A percentile compares a stretch with the other conserved stretches of the same genome.
These are phyloP conservation scores for Columba livia DNA, from an alignment of 2,113 vertebrate species.

Conservation along the genomic window DNA sequence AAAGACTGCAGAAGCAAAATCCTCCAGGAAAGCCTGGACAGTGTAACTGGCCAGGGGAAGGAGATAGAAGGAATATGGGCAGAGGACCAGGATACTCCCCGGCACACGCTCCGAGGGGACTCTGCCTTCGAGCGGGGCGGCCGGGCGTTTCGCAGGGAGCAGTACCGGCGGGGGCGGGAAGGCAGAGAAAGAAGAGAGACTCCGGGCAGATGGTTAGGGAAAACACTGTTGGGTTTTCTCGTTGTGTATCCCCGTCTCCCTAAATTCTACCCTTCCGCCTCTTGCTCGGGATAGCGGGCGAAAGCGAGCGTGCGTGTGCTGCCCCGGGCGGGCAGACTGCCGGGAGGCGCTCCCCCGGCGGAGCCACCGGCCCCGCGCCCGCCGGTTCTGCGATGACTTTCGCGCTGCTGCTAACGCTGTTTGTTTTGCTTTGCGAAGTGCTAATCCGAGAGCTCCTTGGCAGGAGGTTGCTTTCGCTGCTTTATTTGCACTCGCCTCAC, in stretches of 20 bases:
- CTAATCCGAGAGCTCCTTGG: constrained; percentile 34
- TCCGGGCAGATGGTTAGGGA: not conserved
- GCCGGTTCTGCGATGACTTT: not conserved
- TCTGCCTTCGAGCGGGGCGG: not conserved
- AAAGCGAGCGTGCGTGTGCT: not conserved
- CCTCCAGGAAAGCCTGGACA: not conserved
- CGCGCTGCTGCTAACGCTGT: not conserved
- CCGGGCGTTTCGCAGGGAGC: not conserved
- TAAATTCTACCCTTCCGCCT: not conserved
- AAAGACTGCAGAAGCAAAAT: not conserved
- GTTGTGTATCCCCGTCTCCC: not conserved
- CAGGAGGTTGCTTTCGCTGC: not conserved
- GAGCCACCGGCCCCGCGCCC: not conserved
- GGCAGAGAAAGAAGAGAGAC: not conserved
- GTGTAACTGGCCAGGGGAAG: not conserved
- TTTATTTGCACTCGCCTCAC: constrained; percentile 65
- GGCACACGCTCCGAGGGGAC: not conserved
- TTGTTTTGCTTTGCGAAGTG: constrained; percentile 5
- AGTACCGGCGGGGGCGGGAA: not conserved
- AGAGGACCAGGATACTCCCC: not conserved
- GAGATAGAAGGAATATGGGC: not conserved
- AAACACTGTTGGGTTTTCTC: not conserved
- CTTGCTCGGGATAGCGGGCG: not conserved
- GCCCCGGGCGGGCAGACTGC: not conserved
- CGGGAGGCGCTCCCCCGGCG: not conserved